Conservation (phyloP, 2,113 vertebrate species). For the Henicopernis longicauda region DNA sequence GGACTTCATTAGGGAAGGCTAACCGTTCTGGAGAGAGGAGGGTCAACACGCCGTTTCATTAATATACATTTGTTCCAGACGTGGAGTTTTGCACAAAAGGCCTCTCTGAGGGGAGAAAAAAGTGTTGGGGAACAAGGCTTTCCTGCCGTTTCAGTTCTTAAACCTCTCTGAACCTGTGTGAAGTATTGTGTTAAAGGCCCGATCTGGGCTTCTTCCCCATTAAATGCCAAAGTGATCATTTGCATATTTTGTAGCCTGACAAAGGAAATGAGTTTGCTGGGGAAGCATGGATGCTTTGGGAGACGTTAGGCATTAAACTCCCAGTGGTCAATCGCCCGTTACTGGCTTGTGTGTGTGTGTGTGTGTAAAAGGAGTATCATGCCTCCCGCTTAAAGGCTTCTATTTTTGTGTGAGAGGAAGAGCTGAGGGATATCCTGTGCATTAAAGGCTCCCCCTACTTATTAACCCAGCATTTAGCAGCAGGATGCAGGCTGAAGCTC, state of each 20-base stretch:
- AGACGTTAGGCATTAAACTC: constrained; percentile 68
- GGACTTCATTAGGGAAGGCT: constrained; percentile 55
- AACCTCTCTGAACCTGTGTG: constrained; percentile 30
- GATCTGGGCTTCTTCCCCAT: constrained; percentile 55
- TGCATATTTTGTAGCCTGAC: constrained; percentile 74
- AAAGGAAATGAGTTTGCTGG: constrained; percentile 74
- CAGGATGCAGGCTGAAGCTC: constrained; percentile 80
- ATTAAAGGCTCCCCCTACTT: constrained; percentile 81
- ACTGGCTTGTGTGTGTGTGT: constrained; percentile 1
- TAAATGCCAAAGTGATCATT: constrained; percentile 71
- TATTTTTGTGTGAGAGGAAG: constrained; percentile 75
- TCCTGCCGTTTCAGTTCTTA: constrained; percentile 51
- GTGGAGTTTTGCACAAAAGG: constrained; percentile 61
- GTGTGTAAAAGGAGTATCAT: constrained; percentile 38
- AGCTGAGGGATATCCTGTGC: constrained; percentile 77
- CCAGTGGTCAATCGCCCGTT: constrained; percentile 57
- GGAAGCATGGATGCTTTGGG: constrained; percentile 70
- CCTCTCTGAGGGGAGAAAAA: constrained; percentile 50
- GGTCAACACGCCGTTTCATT: constrained; percentile 34
- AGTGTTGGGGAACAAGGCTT: constrained; percentile 48
- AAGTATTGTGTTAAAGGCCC: constrained; percentile 52
- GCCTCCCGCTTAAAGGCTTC: constrained; percentile 42
- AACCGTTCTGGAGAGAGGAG: constrained; percentile 23
- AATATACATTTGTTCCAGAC: constrained; percentile 57
- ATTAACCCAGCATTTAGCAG: constrained; percentile 85